phyloP scores from a whole-genome alignment of 2,797 vertebrate species.

The Mus caroli region DNA sequence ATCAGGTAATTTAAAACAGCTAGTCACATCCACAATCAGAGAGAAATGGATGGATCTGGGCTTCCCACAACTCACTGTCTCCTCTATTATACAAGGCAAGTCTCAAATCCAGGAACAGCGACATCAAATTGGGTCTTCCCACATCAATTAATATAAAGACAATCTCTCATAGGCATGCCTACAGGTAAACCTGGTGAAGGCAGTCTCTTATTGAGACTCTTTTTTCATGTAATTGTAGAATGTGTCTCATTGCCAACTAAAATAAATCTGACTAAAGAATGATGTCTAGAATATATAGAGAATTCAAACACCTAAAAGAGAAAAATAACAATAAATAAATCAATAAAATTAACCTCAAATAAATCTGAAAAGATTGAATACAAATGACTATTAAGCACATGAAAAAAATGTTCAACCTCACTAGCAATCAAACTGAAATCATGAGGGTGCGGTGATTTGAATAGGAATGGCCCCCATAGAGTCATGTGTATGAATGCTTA shows the following conservation, averaged over 20 bases:
- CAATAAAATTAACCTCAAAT: background rate
- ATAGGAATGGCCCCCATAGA: no score
- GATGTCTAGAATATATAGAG: background rate
- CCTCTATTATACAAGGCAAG: background rate
- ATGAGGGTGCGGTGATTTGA: background rate
- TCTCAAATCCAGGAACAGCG: no score
- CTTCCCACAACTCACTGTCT: background rate
- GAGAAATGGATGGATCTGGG: background rate
- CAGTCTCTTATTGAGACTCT: background rate
- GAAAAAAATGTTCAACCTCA: background rate
- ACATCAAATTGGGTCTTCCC: background rate
- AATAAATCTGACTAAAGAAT: background rate
- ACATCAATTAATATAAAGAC: background rate
- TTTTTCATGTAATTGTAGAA: background rate
- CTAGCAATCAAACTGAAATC: background rate
- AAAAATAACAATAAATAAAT: background rate
- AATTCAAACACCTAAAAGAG: background rate
- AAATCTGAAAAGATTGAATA: background rate
- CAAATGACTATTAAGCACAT: background rate
- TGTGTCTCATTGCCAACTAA: background rate
- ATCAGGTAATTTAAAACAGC: background rate
- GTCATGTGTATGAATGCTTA: no score
- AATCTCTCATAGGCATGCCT: background rate
- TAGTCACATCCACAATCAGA: background rate
- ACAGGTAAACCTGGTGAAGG: background rate